phyloP scores from a whole-genome alignment of 2,888 invertebrate genomes.

The Xiphydria camelus region DNA sequence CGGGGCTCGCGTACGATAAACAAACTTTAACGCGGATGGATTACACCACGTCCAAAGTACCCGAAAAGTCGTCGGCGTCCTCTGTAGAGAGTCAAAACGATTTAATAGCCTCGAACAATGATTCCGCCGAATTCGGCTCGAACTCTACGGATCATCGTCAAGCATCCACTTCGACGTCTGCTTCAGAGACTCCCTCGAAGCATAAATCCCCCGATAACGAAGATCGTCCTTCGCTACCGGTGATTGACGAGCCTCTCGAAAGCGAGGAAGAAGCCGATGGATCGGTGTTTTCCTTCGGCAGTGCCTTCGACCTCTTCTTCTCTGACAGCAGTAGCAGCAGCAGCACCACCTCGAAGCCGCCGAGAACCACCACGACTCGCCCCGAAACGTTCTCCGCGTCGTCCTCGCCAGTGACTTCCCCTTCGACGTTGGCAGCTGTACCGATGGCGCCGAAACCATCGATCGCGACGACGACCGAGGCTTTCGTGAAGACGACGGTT shows the following conservation, averaged over 20 bases:
- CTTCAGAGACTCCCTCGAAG: too few species aligned
- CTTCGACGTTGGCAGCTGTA: conserved; percentile 9
- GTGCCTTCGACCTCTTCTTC: conserved; percentile 66
- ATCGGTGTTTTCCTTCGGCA: conserved; percentile 63
- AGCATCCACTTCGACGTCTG: too few species aligned
- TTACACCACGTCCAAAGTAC: neutral
- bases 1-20: neutral
- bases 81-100: neutral
- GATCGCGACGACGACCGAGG: conserved; percentile 37
- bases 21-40: neutral
- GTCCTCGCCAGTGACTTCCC: neutral
- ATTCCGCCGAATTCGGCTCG: neutral
- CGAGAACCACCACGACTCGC: conserved; percentile 4
- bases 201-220: neutral
- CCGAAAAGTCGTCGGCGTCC: neutral
- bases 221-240: neutral
- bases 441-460: conserved; percentile 20
- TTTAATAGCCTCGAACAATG: neutral
- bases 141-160: neutral
- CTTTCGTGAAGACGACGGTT: conserved; percentile 20
- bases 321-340: too few species aligned
- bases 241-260: neutral
- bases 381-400: conserved; percentile 9
- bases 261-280: conserved; percentile 58
- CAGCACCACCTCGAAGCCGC: conserved; percentile 55